These are phyloP conservation scores for Gracilinanus agilis DNA, from an alignment of 2,113 vertebrate species.

Conservation along the genomic window DNA sequence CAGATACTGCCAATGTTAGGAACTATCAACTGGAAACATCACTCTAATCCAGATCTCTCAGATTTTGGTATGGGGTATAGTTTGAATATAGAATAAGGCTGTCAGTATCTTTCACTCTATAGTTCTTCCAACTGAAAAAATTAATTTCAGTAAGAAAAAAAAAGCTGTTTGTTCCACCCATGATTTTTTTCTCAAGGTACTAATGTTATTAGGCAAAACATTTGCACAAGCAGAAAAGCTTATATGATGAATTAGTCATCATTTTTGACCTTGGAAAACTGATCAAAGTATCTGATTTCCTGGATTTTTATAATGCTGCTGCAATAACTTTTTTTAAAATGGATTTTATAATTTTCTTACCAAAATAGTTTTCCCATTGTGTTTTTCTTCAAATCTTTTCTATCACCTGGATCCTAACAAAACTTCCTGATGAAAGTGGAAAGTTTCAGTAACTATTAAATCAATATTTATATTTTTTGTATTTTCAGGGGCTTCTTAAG, in stretches of 20 bases:
- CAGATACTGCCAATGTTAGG: conserved; percentile 30
- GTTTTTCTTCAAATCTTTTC: conserved; percentile 84
- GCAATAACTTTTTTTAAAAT: conserved; percentile 83
- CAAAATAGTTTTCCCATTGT: conserved; percentile 83
- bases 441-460: conserved; percentile 71
- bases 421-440: conserved; percentile 66
- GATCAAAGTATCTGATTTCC: conserved; percentile 82
- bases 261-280: conserved; percentile 82
- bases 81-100: conserved; percentile 85
- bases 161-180: conserved; percentile 75
- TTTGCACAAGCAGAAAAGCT: conserved; percentile 72
- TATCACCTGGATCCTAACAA: conserved; percentile 78
- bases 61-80: conserved; percentile 80
- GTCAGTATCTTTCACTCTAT: conserved; percentile 84
- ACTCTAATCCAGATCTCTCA: conserved; percentile 34
- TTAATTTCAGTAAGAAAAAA: conserved; percentile 63
- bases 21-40: conserved; percentile 26
- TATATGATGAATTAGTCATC: conserved; percentile 86
- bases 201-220: conserved; percentile 78
- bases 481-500: conserved; percentile 51
- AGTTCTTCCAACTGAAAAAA: conserved; percentile 80
- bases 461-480: conserved; percentile 72
- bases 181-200: conserved; percentile 65
- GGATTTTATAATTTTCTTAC: conserved; percentile 84
- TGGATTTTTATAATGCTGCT: conserved; percentile 79